Evolutionary conservation across 2,797 vertebrate genomes (phyloP).

Genomic region (Acrossocheilus wenchowensis): DNA sequence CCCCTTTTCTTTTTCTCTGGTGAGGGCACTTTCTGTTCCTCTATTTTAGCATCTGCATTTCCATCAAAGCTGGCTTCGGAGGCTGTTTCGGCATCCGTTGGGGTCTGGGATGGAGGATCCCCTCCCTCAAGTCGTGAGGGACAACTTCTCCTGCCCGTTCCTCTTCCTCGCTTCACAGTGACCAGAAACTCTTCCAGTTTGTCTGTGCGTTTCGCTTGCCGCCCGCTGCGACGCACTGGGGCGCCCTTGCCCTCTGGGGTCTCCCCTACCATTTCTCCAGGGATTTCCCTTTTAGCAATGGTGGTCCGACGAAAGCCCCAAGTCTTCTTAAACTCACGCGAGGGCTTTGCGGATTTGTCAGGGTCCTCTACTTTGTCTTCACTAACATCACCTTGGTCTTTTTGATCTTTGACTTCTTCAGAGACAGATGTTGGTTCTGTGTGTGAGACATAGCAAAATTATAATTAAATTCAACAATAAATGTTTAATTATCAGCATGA

Average conservation of each 20-base stretch:
- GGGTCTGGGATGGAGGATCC: slow-evolving; percentile 88
- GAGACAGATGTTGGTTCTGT: slow-evolving; percentile 56
- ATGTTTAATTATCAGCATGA: slow-evolving; percentile 3
- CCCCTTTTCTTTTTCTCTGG: slow-evolving; percentile 75
- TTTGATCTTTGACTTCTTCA: slow-evolving; percentile 46
- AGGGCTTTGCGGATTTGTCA: slow-evolving; percentile 75
- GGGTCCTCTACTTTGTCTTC: slow-evolving; percentile 67
- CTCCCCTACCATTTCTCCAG: slow-evolving; percentile 79
- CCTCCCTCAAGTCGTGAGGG: slow-evolving; percentile 84
- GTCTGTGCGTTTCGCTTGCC: slow-evolving; percentile 94
- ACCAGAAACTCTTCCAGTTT: slow-evolving; percentile 95
- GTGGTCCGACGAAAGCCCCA: slow-evolving; percentile 92
- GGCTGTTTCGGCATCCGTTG: slow-evolving; percentile 90
- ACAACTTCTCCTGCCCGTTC: slow-evolving; percentile 75
- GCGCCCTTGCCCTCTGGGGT: slow-evolving; percentile 79
- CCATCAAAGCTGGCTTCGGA: slow-evolving; percentile 96
- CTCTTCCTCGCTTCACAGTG: slow-evolving; percentile 84
- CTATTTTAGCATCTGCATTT: slow-evolving; percentile 77
- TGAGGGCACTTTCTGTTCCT: slow-evolving; percentile 70
- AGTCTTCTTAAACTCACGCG: slow-evolving; percentile 88
- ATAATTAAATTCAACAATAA: neutral
- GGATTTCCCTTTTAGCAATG: slow-evolving; percentile 89
- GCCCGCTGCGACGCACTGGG: slow-evolving; percentile 90
- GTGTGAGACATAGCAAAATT: neutral
- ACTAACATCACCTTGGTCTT: slow-evolving; percentile 62